Conservation (phyloP, 2,888 invertebrate species). For the Cephus sareptanus region DNA sequence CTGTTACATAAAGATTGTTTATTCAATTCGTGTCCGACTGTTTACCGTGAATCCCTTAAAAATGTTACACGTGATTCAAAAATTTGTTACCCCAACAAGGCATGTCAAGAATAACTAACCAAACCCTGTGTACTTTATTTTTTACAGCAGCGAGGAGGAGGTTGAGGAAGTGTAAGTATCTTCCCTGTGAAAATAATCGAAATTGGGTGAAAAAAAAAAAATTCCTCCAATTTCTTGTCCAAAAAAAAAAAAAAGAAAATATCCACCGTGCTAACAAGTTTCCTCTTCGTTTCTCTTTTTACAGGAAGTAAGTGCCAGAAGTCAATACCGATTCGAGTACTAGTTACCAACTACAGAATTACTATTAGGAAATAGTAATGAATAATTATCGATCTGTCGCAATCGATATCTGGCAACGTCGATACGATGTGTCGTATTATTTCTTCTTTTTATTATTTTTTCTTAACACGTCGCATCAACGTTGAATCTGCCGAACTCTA, state of each 20-base stretch:
- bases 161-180: slow-evolving; percentile 83
- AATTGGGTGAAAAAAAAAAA: background rate
- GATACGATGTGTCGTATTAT: background rate
- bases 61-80: background rate
- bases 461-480: background rate
- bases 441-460: background rate
- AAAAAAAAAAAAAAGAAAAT: background rate
- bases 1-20: background rate
- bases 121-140: slow-evolving; percentile 46
- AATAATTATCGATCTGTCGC: background rate
- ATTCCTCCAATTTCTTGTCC: slow-evolving; percentile 17
- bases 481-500: background rate
- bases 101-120: background rate
- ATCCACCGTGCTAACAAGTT: slow-evolving; percentile 5
- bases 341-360: slow-evolving; percentile 5
- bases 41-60: background rate
- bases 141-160: slow-evolving; percentile 77
- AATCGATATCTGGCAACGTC: background rate
- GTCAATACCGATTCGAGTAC: background rate
- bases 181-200: background rate
- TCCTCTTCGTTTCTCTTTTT: slow-evolving; percentile 61
- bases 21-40: background rate
- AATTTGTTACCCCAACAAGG: background rate
- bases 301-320: slow-evolving; percentile 69
- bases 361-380: background rate